A percentile compares a stretch with the other conserved stretches of the same genome.
These are phyloP conservation scores for Eremobia ochroleuca DNA, from an alignment of 2,888 invertebrate genomes.

Conservation along the genomic window DNA sequence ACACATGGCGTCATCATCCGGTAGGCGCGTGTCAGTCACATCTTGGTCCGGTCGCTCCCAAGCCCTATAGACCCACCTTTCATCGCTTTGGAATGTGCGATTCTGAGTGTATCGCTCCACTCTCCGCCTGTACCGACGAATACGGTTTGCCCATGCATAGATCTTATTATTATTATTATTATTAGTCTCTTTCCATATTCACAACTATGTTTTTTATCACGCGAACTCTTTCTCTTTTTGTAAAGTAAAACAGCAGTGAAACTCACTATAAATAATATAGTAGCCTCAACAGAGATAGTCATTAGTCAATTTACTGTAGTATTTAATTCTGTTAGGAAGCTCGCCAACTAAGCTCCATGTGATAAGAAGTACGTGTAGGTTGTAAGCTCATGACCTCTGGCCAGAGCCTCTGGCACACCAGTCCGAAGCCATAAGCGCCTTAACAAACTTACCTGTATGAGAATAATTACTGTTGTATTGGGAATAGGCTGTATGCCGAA, in stretches of 20 bases:
- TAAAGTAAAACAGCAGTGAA: background rate
- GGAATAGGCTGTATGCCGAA: background rate
- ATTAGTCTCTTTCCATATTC: background rate
- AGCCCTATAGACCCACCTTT: too few species aligned
- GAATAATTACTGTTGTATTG: background rate
- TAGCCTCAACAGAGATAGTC: background rate
- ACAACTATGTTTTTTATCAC: background rate
- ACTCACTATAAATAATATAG: too few species aligned
- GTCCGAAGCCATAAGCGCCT: background rate
- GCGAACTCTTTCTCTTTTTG: background rate
- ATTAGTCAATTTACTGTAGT: conserved; percentile 2
- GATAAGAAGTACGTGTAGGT: conserved; percentile 11
- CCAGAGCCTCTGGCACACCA: background rate
- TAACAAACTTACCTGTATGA: too few species aligned
- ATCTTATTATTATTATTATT: too few species aligned
- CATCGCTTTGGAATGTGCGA: too few species aligned
- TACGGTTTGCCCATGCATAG: too few species aligned
- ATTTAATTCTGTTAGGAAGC: background rate
- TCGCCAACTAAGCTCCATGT: conserved; percentile 12
- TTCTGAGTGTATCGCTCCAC: too few species aligned
- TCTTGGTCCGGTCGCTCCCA: too few species aligned
- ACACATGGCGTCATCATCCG: too few species aligned
- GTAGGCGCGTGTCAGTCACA: too few species aligned
- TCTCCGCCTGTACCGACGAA: too few species aligned
- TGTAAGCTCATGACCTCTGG: conserved; percentile 8